These are phyloP conservation scores for Halictus ligatus DNA, from an alignment of 2,888 invertebrate genomes.

Conservation along the genomic window DNA sequence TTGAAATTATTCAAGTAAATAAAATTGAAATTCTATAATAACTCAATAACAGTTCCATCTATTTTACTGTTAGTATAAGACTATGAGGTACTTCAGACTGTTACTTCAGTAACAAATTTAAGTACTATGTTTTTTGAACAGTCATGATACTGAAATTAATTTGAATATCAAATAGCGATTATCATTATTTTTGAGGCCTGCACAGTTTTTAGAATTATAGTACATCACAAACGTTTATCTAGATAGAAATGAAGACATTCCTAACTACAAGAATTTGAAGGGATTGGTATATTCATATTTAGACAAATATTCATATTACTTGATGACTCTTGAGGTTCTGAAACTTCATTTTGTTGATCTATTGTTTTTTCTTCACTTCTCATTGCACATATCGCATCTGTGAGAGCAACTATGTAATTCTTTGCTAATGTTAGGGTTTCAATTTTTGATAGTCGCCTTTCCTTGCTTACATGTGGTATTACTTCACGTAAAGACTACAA, in stretches of 20 bases:
- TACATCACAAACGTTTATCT: conserved; percentile 63
- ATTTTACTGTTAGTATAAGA: conserved; percentile 3
- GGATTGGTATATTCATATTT: conserved; percentile 73
- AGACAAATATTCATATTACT: conserved; percentile 67
- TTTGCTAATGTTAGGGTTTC: conserved; percentile 92
- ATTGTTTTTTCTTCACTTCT: conserved; percentile 86
- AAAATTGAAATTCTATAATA: neutral
- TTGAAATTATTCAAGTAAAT: conserved; percentile 14
- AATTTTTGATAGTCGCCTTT: conserved; percentile 91
- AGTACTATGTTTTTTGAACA: conserved; percentile 3
- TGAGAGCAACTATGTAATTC: conserved; percentile 93
- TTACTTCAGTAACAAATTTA: conserved; percentile 7
- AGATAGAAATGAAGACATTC: conserved; percentile 61
- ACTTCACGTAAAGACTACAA: conserved; percentile 90
- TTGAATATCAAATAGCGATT: conserved; percentile 8
- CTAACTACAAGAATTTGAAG: conserved; percentile 77
- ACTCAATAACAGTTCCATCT: conserved; percentile 11
- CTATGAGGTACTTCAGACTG: neutral
- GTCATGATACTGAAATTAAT: conserved; percentile 46
- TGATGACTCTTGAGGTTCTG: conserved; percentile 51
- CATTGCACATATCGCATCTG: conserved; percentile 92
- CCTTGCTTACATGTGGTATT: conserved; percentile 92
- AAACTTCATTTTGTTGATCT: conserved; percentile 43
- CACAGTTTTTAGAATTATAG: conserved; percentile 35
- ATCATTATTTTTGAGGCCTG: conserved; percentile 53